Base-by-base conservation (phyloP, 2,888 invertebrate genomes). In the Geotrupes spiniger region DNA sequence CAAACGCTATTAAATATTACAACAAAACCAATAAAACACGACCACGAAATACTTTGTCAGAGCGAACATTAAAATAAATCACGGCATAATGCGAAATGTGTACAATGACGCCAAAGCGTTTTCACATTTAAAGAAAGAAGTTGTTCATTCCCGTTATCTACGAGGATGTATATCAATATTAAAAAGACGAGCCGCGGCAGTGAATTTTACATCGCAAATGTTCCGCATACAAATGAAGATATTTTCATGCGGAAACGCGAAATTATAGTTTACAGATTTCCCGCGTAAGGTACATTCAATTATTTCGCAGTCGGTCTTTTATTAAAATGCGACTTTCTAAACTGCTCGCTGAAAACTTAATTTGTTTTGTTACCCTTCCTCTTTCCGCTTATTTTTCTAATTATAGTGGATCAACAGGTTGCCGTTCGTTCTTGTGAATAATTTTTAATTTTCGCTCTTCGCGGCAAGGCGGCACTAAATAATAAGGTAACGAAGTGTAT, bases 341-440 rank as follows among this genome's bases (percentile, higher is more conserved):
- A 68, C 66, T 68, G 68, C 69, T 70, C 68, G 64, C 64, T 59
- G 64, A 51, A 40, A 69, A 68, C 69, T 69, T 66, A 70, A 70
- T 71, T 70, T 71, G 68, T 69, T 68, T 69, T 68, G 63, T 64
- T 63, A 63, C 63, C 64, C 63, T 63, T 63, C 60, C 56, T 49
- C 51, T 51, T 46, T 46, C 42, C 40, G 49, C 52, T 52, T 52
- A 52, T 52, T 52, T 52, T 52, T 52, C 52, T 52, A 52, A 52
- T 52, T 52, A 49, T 33, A 46, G 39, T 50, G 39, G 53, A 43
- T 57, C 59, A 63, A 63, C 63, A 63, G 63, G 63, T 63, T 63
- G 63, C 59, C 52, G 59, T 59, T 49, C 48, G 38, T 49, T 36
- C 60, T 55, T 50, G 55, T 49, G 59, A 54, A 62, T 60, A 60